Percentiles rank a stretch among this genome's conserved stretches.
phyloP scores from a whole-genome alignment of 2,888 invertebrate species.

The Physocephala rufipes region DNA sequence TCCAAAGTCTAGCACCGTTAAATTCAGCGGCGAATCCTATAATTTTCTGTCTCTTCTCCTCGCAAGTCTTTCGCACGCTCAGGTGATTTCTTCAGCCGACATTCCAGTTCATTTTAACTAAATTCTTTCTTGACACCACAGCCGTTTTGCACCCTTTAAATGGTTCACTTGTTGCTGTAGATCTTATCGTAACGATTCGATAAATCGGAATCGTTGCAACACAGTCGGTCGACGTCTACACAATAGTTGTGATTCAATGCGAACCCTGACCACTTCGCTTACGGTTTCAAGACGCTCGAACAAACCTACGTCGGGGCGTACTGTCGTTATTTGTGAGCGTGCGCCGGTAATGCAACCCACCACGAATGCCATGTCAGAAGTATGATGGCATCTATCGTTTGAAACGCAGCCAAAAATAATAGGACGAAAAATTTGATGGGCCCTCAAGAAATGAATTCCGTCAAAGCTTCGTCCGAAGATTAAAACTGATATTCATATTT shows the following conservation, averaged over 20 bases:
- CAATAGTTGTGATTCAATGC: slow-evolving; percentile 65
- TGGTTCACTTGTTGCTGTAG: slow-evolving; percentile 72
- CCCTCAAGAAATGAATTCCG: not conserved
- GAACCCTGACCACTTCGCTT: slow-evolving; percentile 64
- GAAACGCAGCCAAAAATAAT: not conserved
- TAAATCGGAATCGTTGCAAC: slow-evolving; percentile 58
- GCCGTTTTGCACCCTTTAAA: slow-evolving; percentile 73
- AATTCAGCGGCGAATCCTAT: slow-evolving; percentile 95
- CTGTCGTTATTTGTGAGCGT: slow-evolving; percentile 61
- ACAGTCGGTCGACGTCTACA: slow-evolving; percentile 63
- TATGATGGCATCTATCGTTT: slow-evolving; percentile 62
- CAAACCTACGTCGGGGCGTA: slow-evolving; percentile 58
- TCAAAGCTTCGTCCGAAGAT: no score
- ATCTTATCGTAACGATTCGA: slow-evolving; percentile 58
- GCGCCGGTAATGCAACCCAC: slow-evolving; percentile 53
- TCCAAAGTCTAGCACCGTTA: slow-evolving; percentile 89
- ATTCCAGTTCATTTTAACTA: not conserved
- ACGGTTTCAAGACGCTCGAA: slow-evolving; percentile 63
- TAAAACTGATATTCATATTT: no score
- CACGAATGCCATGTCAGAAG: slow-evolving; percentile 63
- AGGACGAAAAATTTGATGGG: no score
- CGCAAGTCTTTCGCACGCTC: slow-evolving; percentile 83
- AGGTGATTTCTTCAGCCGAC: slow-evolving; percentile 70
- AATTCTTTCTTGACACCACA: slow-evolving; percentile 40
- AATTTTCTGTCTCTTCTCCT: slow-evolving; percentile 93